Percentiles rank a stretch among this genome's conserved stretches.
Conservation (phyloP, 2,888 invertebrate species). For the Halictus quadricinctus region DNA sequence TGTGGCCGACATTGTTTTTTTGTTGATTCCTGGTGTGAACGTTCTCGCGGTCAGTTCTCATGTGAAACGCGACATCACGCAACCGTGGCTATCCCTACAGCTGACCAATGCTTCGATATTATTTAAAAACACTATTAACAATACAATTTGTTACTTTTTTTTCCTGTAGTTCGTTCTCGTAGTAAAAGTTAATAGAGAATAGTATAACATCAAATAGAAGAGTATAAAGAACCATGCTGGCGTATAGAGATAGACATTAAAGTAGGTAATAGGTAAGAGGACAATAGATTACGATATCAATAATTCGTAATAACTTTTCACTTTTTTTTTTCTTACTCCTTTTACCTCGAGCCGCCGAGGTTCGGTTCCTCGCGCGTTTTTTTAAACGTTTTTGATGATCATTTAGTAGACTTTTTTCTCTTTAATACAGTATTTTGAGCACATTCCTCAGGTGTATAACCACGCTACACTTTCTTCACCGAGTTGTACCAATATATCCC, state of each 20-base stretch:
- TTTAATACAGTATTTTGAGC: conserved; percentile 82
- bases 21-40: neutral
- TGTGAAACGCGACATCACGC: conserved; percentile 62
- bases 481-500: conserved; percentile 81
- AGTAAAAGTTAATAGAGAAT: conserved; percentile 80
- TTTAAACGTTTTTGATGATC: conserved; percentile 74
- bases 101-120: conserved; percentile 74
- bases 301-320: conserved; percentile 79
- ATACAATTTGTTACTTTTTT: conserved; percentile 57
- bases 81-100: conserved; percentile 70
- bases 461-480: conserved; percentile 81
- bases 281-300: conserved; percentile 80
- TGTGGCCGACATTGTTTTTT: conserved; percentile 9
- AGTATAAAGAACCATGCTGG: conserved; percentile 81
- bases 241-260: conserved; percentile 81
- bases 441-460: conserved; percentile 82
- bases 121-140: conserved; percentile 77
- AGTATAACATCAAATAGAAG: conserved; percentile 81
- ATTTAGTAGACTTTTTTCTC: conserved; percentile 79
- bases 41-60: conserved; percentile 49
- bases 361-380: conserved; percentile 70
- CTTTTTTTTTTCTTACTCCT: conserved; percentile 65
- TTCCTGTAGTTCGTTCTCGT: conserved; percentile 54
- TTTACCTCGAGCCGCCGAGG: conserved; percentile 64
- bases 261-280: conserved; percentile 80